Evolutionary conservation across 2,888 invertebrate genomes (phyloP).

Genomic region (Drosophila nr. perissopoda): DNA sequence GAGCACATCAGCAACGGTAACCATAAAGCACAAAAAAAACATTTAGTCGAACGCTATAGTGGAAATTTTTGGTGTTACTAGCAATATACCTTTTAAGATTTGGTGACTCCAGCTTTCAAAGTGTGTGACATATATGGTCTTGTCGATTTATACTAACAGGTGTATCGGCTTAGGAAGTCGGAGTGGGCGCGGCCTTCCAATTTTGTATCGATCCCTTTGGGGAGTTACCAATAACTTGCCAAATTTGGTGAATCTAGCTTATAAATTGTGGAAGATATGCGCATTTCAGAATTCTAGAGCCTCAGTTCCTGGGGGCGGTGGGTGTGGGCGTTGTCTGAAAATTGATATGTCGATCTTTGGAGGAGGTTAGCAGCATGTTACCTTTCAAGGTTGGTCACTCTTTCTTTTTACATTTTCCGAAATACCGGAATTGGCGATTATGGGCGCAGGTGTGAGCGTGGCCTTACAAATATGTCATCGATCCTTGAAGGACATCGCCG

Average conservation of each 20-base stretch:
- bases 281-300: not conserved
- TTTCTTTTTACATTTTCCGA: not conserved
- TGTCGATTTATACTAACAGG: not conserved
- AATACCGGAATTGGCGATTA: no score
- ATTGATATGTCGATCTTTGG: not conserved
- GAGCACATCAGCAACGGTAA: not conserved
- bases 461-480: not conserved
- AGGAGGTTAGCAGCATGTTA: not conserved
- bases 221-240: not conserved
- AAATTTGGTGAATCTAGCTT: no score
- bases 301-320: not conserved
- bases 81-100: not conserved
- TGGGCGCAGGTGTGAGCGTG: not conserved
- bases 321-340: not conserved
- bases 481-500: not conserved
- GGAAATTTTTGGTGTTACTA: not conserved
- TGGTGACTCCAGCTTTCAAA: not conserved
- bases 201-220: not conserved
- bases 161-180: not conserved
- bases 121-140: not conserved
- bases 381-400: not conserved
- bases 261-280: no score
- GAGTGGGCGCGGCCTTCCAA: not conserved
- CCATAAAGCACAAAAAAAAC: not conserved
- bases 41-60: no score